These are phyloP conservation scores for Nomada ruficornis DNA, from an alignment of 2,888 invertebrate species.

Conservation along the genomic window DNA sequence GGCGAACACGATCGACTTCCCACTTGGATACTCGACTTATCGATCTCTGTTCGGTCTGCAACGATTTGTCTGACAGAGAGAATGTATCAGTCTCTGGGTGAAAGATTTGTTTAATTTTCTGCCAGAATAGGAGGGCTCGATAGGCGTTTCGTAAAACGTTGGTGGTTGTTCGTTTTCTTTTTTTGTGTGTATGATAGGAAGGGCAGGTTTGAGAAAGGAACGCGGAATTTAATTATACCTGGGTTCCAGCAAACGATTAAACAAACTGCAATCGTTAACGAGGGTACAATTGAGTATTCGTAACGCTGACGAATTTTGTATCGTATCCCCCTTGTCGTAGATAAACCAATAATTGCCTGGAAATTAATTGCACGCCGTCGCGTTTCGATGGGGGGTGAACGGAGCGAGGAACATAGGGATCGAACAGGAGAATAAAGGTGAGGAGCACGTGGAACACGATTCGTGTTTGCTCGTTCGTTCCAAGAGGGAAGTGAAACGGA, in stretches of 20 bases:
- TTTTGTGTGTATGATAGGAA: too few relatives aligned
- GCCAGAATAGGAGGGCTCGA: neutral
- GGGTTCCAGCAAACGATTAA: neutral
- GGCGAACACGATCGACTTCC: constrained; percentile 30
- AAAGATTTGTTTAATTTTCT: neutral
- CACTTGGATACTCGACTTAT: neutral
- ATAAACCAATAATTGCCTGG: constrained; percentile 24
- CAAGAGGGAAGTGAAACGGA: constrained; percentile 6
- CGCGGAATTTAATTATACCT: too few relatives aligned
- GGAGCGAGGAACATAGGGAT: neutral
- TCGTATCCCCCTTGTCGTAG: neutral
- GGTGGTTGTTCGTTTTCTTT: too few relatives aligned
- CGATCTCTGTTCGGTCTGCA: neutral
- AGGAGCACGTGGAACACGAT: constrained; percentile 2
- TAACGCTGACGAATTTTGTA: neutral
- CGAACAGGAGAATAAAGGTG: neutral
- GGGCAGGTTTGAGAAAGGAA: too few relatives aligned
- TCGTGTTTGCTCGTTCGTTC: constrained; percentile 26
- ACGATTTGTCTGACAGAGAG: too few relatives aligned
- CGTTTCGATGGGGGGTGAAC: neutral
- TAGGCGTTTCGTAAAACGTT: too few relatives aligned
- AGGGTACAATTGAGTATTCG: neutral
- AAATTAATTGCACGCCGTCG: constrained; percentile 32
- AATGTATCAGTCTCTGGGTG: neutral
- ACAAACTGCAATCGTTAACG: neutral